A percentile compares a stretch with the other conserved stretches of the same genome.
These are phyloP conservation scores for Fragum whitleyi DNA, from an alignment of 2,888 invertebrate species.

Conservation along the genomic window DNA sequence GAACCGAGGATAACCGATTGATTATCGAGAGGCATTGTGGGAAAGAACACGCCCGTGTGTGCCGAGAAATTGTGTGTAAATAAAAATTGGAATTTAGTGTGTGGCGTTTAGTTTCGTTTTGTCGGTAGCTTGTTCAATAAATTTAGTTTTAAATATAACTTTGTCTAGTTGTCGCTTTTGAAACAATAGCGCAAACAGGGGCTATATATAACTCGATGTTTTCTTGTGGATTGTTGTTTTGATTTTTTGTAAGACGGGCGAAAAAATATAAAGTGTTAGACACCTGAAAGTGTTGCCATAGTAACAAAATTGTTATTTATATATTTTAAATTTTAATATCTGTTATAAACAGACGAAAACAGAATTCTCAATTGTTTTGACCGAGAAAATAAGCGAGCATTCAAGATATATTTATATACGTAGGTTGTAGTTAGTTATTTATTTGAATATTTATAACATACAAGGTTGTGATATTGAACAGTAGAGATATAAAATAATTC, in stretches of 20 bases:
- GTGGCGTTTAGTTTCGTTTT: background rate
- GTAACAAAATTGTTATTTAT: conserved; percentile 5
- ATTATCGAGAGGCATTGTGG: conserved; percentile 60
- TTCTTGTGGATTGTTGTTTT: background rate
- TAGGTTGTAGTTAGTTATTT: background rate
- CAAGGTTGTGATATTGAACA: conserved; percentile 9
- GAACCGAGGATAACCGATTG: conserved; percentile 63
- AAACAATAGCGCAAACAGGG: background rate
- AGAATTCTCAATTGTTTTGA: background rate
- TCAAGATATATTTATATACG: background rate
- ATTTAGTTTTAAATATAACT: background rate
- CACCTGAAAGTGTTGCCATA: background rate
- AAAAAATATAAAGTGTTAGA: background rate
- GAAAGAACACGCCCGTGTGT: conserved; percentile 49
- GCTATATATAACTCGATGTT: background rate
- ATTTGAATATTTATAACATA: background rate
- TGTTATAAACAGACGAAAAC: background rate
- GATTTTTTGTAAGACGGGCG: background rate
- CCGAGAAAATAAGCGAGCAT: background rate
- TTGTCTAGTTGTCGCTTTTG: background rate
- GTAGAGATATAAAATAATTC: background rate
- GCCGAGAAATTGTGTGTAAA: conserved; percentile 63
- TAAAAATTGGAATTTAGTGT: conserved; percentile 21
- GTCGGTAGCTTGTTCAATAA: background rate
- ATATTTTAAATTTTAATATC: background rate